Percentiles rank a stretch among this genome's conserved stretches.
phyloP scores from a whole-genome alignment of 2,113 vertebrate genomes.

The Candoia aspera region DNA sequence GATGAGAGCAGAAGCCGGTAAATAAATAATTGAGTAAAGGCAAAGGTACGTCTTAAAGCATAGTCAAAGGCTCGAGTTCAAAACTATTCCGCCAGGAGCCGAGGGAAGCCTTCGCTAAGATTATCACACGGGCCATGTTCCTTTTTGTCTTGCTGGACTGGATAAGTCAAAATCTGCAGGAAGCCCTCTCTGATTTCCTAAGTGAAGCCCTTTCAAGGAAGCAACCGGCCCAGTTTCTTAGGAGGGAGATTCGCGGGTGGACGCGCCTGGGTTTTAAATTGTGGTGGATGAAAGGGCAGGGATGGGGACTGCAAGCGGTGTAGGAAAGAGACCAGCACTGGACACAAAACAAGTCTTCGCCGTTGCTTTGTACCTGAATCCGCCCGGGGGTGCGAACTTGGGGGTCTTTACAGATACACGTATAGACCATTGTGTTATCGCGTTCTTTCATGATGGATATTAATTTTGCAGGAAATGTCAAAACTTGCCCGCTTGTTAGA shows the following conservation, averaged over 20 bases:
- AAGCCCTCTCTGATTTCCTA: not conserved
- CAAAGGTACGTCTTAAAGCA: not conserved
- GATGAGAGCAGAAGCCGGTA: not conserved
- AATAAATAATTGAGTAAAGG: not conserved
- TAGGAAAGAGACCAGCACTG: not conserved
- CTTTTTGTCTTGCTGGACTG: not conserved
- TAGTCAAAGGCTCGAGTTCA: not conserved
- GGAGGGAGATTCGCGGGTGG: not conserved
- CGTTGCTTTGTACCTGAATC: not conserved
- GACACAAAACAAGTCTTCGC: not conserved
- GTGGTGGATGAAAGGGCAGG: not conserved
- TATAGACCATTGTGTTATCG: not conserved
- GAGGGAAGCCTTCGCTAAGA: conserved; percentile 31
- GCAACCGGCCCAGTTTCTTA: conserved; percentile 2
- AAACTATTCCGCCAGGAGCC: not conserved
- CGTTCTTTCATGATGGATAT: not conserved
- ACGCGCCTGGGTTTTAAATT: not conserved
- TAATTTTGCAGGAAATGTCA: conserved; percentile 19
- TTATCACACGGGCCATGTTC: not conserved
- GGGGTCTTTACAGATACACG: not conserved
- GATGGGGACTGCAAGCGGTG: not conserved
- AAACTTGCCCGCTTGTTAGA: not conserved
- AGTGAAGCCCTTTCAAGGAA: not conserved
- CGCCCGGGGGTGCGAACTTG: not conserved
- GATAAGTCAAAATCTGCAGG: not conserved